Conservation (phyloP, 2,797 vertebrate species). For the Spondyliosoma cantharus region DNA sequence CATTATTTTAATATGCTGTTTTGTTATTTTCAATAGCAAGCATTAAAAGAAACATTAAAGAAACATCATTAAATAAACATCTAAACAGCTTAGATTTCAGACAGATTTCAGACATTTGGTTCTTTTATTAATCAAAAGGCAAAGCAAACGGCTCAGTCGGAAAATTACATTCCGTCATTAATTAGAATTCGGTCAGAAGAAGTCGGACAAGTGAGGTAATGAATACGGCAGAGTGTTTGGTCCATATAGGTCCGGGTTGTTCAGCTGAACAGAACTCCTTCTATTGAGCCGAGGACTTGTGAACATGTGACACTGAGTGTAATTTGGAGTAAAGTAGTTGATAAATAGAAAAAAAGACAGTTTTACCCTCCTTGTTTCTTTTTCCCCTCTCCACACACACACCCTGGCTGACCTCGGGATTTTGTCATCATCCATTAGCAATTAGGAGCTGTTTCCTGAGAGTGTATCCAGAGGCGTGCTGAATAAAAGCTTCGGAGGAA, state of each 20-base stretch:
- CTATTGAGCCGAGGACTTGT: background rate
- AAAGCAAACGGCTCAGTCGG: background rate
- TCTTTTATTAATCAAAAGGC: background rate
- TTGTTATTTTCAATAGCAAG: too few species aligned
- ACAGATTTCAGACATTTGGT: slow-evolving; percentile 5
- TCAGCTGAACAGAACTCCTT: slow-evolving; percentile 10
- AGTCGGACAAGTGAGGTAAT: background rate
- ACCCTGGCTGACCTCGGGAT: slow-evolving; percentile 65
- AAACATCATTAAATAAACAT: slow-evolving; percentile 7
- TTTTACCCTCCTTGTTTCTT: slow-evolving; percentile 48
- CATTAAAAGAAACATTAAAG: too few species aligned
- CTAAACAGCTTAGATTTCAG: slow-evolving; percentile 3
- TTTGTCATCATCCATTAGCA: slow-evolving; percentile 80
- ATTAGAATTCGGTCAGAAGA: slow-evolving; percentile 13
- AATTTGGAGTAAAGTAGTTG: slow-evolving; percentile 26
- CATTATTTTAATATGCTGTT: background rate
- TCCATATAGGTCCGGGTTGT: slow-evolving; percentile 1
- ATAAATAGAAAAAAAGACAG: slow-evolving; percentile 34
- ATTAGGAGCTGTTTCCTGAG: slow-evolving; percentile 78
- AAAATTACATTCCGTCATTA: background rate
- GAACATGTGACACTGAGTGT: background rate
- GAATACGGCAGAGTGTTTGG: background rate
- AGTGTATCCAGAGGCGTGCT: slow-evolving; percentile 71
- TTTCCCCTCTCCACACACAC: slow-evolving; percentile 33
- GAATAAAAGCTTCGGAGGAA: slow-evolving; percentile 75